phyloP scores from a whole-genome alignment of 2,113 vertebrate genomes.

The Catharus bicknelli region DNA sequence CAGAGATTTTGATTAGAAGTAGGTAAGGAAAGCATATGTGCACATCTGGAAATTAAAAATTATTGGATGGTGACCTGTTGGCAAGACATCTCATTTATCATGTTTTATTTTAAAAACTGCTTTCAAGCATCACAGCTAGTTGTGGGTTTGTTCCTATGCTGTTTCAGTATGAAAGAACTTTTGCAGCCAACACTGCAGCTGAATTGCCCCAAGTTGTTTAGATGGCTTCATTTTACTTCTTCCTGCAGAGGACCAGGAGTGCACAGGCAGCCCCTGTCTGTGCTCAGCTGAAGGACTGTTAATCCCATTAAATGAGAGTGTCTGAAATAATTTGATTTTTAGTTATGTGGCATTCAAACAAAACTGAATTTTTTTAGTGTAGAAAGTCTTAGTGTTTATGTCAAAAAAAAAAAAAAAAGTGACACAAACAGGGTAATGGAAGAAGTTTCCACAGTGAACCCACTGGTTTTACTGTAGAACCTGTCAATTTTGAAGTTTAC shows the following conservation, averaged over 20 bases:
- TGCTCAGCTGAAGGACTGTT: not conserved
- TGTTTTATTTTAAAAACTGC: not conserved
- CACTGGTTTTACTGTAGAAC: not conserved
- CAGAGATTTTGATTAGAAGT: not conserved
- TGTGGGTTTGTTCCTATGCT: not conserved
- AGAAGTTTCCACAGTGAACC: not conserved
- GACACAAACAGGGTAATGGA: not conserved
- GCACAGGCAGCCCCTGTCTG: not conserved
- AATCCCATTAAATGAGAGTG: not conserved
- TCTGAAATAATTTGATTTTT: not conserved
- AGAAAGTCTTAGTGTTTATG: not conserved
- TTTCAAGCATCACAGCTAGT: not conserved
- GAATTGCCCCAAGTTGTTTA: not conserved
- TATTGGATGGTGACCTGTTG: not conserved
- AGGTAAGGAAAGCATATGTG: not conserved
- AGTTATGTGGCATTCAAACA: not conserved
- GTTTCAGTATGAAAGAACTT: not conserved
- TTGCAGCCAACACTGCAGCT: not conserved
- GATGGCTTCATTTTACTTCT: not conserved
- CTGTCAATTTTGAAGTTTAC: not conserved
- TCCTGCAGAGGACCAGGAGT: not conserved
- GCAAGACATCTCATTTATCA: not conserved
- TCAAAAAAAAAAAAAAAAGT: not conserved
- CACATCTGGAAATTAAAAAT: not conserved
- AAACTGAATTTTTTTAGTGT: not conserved